Base-by-base conservation (phyloP, 2,888 invertebrate species). In the Diogma glabrata region DNA sequence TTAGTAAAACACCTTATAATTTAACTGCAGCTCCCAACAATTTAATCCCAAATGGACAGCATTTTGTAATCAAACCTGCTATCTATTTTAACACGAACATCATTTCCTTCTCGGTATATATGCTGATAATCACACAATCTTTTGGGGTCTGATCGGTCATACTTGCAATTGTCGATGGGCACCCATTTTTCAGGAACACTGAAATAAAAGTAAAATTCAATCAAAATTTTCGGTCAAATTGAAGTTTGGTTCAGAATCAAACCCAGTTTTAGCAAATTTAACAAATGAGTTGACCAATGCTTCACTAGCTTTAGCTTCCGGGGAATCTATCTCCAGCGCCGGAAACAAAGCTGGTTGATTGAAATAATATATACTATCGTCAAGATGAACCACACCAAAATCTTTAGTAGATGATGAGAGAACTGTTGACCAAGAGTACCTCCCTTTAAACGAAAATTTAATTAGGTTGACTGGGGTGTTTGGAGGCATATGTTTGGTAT, bases 361-460 rank as follows among this genome's bases (percentile, higher is more conserved):
- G 12, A 40, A 40, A 4, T 20, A n/a, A 19, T 40, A 40, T 1
- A 40, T 7, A 9, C 19, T 6, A 9, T 40, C 40, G 12, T 40
- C 40, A 20, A 5, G 19, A 20, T 40, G 40, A n/a, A 40, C 20
- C 7, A 40, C 40, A 20, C 40, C 40, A 4, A 40, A 40, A 40
- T 40, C 40, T 4, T 20, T 40, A 3, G 3, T 8, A 9, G 40
- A 20, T 10, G 4, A 8, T 3, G 40, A 20, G 4, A 30, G 63
- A 60, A 51, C 43, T 50, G 51, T 38, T 36, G 16, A 17, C 47
- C 30, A 20, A 17, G 19, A 16, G 10, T 14, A 28, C 7, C n/a
- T n/a, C n/a, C n/a, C n/a, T n/a, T n/a, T n/a, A n/a, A n/a, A n/a
- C n/a, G n/a, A n/a, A n/a, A n/a, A 28, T 24, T 17, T 3, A n/a